Percentiles rank a stretch among this genome's conserved stretches.
phyloP scores from a whole-genome alignment of 2,797 vertebrate genomes.

The Sebastes vulpes region DNA sequence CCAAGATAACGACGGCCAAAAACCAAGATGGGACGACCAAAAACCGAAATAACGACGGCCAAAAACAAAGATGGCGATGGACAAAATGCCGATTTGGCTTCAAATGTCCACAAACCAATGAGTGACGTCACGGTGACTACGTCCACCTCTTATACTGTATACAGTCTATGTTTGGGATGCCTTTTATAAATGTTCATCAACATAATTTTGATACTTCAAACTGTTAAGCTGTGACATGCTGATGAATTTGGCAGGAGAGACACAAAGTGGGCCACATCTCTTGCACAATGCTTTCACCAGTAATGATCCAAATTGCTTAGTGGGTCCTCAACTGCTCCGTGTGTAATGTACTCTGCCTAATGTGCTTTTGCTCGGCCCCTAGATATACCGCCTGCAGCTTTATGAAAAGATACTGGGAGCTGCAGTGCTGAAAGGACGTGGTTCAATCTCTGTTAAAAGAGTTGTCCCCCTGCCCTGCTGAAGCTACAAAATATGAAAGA shows the following conservation, averaged over 20 bases:
- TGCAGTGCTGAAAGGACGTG: not conserved
- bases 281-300: not conserved
- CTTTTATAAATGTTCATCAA: not conserved
- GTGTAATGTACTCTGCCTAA: constrained; percentile 27
- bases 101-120: too few relatives aligned
- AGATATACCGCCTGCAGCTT: constrained; percentile 21
- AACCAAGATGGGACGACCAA: too few relatives aligned
- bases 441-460: not conserved
- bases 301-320: constrained; percentile 3
- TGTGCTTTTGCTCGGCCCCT: not conserved
- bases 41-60: too few relatives aligned
- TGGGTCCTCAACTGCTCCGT: not conserved
- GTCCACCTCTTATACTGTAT: too few relatives aligned
- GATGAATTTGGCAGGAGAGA: constrained; percentile 8
- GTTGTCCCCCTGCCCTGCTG: too few relatives aligned
- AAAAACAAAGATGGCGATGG: too few relatives aligned
- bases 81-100: too few relatives aligned
- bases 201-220: not conserved
- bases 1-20: too few relatives aligned
- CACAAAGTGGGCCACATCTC: not conserved
- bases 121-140: too few relatives aligned
- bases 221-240: not conserved
- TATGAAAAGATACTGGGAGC: constrained; percentile 11
- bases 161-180: too few relatives aligned
- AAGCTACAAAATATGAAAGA: not conserved